Percentiles rank a stretch among this genome's conserved stretches.
Conservation (phyloP, 2,888 invertebrate genomes). For the Busseola fusca region DNA sequence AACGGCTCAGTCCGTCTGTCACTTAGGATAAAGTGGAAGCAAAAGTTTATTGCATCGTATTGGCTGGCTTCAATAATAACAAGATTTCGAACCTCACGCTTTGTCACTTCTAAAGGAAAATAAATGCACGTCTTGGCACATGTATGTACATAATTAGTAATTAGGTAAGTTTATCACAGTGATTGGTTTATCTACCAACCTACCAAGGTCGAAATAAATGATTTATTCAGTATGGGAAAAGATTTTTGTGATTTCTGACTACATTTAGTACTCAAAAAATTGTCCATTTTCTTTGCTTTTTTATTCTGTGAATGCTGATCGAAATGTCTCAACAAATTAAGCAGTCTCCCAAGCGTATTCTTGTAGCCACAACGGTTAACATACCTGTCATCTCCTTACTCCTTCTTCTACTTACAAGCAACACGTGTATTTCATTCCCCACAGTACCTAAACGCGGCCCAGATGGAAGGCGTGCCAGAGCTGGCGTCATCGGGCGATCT, state of each 20-base stretch:
- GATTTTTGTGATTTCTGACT: neutral
- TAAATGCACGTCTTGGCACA: too few species aligned
- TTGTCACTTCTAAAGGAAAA: too few species aligned
- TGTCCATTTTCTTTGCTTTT: neutral
- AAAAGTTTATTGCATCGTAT: too few species aligned
- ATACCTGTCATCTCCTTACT: neutral
- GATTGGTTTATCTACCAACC: neutral
- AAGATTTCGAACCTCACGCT: too few species aligned
- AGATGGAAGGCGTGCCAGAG: conserved; percentile 82
- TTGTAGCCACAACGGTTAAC: neutral
- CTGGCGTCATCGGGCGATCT: conserved; percentile 79
- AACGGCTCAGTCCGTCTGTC: too few species aligned
- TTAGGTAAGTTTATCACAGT: neutral
- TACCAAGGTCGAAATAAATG: neutral
- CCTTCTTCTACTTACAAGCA: neutral
- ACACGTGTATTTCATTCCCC: neutral
- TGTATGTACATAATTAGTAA: too few species aligned
- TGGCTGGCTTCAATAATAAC: too few species aligned
- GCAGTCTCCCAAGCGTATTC: neutral
- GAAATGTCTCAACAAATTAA: neutral
- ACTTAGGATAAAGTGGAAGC: too few species aligned
- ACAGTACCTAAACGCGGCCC: conserved; percentile 76
- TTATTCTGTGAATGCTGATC: neutral
- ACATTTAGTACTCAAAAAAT: neutral
- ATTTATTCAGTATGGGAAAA: neutral